Percentiles rank a stretch among this genome's conserved stretches.
Conservation (phyloP, 2,888 invertebrate species). For the Smittia aterrima region DNA sequence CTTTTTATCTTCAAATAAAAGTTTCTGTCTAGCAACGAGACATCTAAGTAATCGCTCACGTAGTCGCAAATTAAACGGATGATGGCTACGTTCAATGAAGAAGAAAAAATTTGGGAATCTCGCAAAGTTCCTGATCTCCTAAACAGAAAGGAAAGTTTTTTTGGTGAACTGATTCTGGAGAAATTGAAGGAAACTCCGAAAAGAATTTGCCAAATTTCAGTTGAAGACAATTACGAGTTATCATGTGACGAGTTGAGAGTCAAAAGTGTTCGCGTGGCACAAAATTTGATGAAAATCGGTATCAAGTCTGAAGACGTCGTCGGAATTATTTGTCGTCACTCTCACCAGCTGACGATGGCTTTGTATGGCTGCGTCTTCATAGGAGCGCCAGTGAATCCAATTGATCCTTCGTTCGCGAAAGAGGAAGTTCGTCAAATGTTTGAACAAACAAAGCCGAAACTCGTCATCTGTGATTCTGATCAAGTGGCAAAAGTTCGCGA, state of each 20-base stretch:
- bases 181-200: background rate
- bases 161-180: background rate
- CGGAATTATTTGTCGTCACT: conserved; percentile 25
- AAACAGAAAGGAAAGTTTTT: too few relatives aligned
- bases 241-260: background rate
- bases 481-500: background rate
- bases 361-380: conserved; percentile 16
- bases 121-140: too few relatives aligned
- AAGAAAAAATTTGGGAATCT: too few relatives aligned
- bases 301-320: conserved; percentile 11
- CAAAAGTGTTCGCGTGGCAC: background rate
- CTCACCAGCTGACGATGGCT: conserved; percentile 2
- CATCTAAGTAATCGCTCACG: too few relatives aligned
- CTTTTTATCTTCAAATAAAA: too few relatives aligned
- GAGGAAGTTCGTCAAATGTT: conserved; percentile 1
- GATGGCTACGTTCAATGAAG: too few relatives aligned
- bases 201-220: background rate
- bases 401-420: background rate
- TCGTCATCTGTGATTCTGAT: conserved; percentile 31
- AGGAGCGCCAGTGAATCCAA: conserved; percentile 27
- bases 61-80: too few relatives aligned
- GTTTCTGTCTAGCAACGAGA: too few relatives aligned
- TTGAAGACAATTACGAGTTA: background rate
- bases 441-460: conserved; percentile 23
- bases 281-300: background rate